Conservation (phyloP, 2,113 vertebrate species). For the Scortum barcoo region DNA sequence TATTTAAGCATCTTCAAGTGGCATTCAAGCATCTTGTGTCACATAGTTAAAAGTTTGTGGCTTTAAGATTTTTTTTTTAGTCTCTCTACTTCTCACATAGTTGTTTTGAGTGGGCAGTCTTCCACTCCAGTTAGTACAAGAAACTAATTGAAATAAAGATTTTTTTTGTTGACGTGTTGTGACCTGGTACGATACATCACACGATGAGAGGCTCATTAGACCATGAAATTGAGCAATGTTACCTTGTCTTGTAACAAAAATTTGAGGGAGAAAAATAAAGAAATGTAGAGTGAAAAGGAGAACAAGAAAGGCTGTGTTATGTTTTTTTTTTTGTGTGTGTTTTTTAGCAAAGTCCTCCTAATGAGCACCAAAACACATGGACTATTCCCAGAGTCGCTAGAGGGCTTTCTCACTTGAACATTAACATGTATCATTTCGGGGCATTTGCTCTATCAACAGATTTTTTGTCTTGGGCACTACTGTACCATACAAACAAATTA, state of each 20-base stretch:
- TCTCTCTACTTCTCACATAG: neutral
- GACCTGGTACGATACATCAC: slow-evolving; percentile 64
- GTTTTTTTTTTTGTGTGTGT: neutral
- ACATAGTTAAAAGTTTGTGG: slow-evolving; percentile 1
- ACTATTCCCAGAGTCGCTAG: neutral
- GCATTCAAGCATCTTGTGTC: neutral
- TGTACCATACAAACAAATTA: slow-evolving; percentile 2
- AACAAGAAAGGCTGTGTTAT: neutral
- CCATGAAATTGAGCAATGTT: slow-evolving; percentile 80
- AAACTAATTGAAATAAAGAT: slow-evolving; percentile 64
- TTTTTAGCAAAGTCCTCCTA: neutral
- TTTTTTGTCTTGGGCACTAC: neutral
- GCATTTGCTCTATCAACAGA: neutral
- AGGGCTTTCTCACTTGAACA: neutral
- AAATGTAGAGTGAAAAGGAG: neutral
- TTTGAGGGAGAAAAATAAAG: slow-evolving; percentile 17
- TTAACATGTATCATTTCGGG: too few relatives aligned
- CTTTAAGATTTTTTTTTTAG: neutral
- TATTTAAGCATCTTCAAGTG: neutral
- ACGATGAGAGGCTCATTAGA: slow-evolving; percentile 63
- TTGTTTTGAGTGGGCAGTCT: slow-evolving; percentile 43
- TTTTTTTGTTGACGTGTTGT: slow-evolving; percentile 48
- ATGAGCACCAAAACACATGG: neutral
- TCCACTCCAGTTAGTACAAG: slow-evolving; percentile 45
- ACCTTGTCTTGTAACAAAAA: slow-evolving; percentile 51